A percentile compares a stretch with the other conserved stretches of the same genome.
Conservation (phyloP, 2,888 invertebrate species). For the Drosophila aldrichi region DNA sequence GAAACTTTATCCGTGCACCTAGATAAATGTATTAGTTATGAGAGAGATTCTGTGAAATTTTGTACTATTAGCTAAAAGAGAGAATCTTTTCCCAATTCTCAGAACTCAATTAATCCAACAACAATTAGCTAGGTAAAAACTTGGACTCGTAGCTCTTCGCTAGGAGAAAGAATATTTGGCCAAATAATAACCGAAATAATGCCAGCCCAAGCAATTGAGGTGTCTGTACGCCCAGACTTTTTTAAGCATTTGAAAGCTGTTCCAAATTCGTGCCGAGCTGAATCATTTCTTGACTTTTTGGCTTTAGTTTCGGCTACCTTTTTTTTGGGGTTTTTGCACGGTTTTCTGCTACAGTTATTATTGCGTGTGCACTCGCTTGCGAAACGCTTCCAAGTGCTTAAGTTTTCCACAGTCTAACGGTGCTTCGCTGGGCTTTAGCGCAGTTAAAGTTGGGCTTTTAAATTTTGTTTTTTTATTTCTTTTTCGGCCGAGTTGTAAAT, state of each 20-base stretch:
- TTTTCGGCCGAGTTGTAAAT: slow-evolving; percentile 45
- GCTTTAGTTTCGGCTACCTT: slow-evolving; percentile 9
- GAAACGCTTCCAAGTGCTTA: slow-evolving; percentile 47
- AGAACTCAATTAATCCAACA: not conserved
- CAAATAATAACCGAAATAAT: slow-evolving; percentile 2
- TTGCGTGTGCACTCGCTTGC: slow-evolving; percentile 61
- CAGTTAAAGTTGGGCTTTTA: slow-evolving; percentile 53
- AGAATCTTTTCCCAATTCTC: not conserved
- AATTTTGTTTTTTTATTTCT: slow-evolving; percentile 4
- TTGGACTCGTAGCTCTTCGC: not conserved
- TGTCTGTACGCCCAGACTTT: not conserved
- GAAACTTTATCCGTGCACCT: not conserved
- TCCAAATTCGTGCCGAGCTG: slow-evolving; percentile 38
- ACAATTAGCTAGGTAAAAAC: not conserved
- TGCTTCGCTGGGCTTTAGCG: slow-evolving; percentile 42
- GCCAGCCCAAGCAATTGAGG: not conserved
- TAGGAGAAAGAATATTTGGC: slow-evolving; percentile 9
- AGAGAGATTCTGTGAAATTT: not conserved
- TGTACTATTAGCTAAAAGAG: too few relatives aligned
- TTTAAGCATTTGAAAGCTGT: slow-evolving; percentile 26
- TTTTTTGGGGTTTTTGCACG: slow-evolving; percentile 33
- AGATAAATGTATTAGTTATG: not conserved
- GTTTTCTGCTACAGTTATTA: slow-evolving; percentile 70
- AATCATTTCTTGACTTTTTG: slow-evolving; percentile 42
- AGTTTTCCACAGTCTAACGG: slow-evolving; percentile 60